These are phyloP conservation scores for Anhinga anhinga DNA, from an alignment of 2,113 vertebrate species.

Conservation along the genomic window DNA sequence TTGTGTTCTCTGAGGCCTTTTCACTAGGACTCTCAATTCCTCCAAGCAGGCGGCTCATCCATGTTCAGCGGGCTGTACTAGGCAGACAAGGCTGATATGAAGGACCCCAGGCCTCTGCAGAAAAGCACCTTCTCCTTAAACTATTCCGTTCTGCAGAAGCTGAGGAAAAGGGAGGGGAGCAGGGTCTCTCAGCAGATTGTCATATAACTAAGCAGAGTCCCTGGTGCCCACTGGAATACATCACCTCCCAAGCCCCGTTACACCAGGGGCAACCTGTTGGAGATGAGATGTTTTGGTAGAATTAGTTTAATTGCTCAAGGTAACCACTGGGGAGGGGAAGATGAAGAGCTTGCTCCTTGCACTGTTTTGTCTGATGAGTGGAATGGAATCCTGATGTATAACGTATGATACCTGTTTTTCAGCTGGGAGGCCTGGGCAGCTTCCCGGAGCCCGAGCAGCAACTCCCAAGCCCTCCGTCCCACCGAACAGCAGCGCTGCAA, in stretches of 20 bases:
- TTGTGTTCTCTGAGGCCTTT: neutral
- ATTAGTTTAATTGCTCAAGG: neutral
- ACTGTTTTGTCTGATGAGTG: rapidly evolving
- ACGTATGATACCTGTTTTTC: neutral
- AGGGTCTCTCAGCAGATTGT: neutral
- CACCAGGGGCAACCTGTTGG: neutral
- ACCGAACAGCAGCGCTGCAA: neutral
- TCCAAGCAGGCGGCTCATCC: rapidly evolving
- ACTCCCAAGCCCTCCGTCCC: constrained; percentile 42
- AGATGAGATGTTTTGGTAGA: neutral
- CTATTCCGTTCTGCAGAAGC: neutral
- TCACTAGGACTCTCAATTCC: rapidly evolving
- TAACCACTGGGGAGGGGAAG: no score
- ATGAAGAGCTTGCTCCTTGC: neutral
- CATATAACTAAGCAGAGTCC: neutral
- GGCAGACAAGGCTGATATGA: neutral
- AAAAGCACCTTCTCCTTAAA: neutral
- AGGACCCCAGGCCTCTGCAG: neutral
- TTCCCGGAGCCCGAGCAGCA: constrained; percentile 57
- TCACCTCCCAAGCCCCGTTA: no score
- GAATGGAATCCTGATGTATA: neutral
- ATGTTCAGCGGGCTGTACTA: rapidly evolving
- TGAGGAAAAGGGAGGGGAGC: neutral
- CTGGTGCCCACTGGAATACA: neutral
- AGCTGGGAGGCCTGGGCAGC: constrained; percentile 75